A percentile compares a stretch with the other conserved stretches of the same genome.
phyloP scores from a whole-genome alignment of 2,888 invertebrate genomes.

The Lepetodrilus schrolli region DNA sequence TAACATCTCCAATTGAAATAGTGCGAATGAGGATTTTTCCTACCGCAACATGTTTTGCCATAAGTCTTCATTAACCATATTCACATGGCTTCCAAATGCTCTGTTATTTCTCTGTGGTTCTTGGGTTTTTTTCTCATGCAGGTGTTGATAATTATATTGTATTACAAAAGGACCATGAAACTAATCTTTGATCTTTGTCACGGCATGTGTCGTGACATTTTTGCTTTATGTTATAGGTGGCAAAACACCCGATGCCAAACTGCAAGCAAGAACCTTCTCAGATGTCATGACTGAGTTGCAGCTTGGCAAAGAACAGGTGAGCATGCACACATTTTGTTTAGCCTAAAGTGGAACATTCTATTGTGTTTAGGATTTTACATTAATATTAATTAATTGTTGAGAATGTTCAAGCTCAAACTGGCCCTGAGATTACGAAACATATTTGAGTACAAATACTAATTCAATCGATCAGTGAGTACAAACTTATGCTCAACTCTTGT shows the following conservation, averaged over 20 bases:
- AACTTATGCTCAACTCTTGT: too few species aligned
- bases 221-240: slow-evolving; percentile 85
- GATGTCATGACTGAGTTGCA: slow-evolving; percentile 98
- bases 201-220: slow-evolving; percentile 71
- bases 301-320: slow-evolving; percentile 93
- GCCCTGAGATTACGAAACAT: too few species aligned
- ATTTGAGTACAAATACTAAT: not conserved
- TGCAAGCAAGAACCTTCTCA: slow-evolving; percentile 91
- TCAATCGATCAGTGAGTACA: too few species aligned
- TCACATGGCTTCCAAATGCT: slow-evolving; percentile 1
- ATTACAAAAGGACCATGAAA: not conserved
- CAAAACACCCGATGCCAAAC: slow-evolving; percentile 92
- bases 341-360: too few species aligned
- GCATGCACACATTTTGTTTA: too few species aligned
- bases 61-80: too few species aligned
- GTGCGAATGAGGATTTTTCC: too few species aligned
- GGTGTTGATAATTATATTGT: not conserved
- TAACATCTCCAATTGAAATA: too few species aligned
- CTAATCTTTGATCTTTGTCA: slow-evolving; percentile 48
- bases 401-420: not conserved
- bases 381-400: too few species aligned
- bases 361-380: too few species aligned
- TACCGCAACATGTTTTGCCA: too few species aligned
- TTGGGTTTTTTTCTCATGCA: not conserved
- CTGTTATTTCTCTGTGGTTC: not conserved